phyloP scores from a whole-genome alignment of 2,888 invertebrate genomes.

The Volucella bombylans region DNA sequence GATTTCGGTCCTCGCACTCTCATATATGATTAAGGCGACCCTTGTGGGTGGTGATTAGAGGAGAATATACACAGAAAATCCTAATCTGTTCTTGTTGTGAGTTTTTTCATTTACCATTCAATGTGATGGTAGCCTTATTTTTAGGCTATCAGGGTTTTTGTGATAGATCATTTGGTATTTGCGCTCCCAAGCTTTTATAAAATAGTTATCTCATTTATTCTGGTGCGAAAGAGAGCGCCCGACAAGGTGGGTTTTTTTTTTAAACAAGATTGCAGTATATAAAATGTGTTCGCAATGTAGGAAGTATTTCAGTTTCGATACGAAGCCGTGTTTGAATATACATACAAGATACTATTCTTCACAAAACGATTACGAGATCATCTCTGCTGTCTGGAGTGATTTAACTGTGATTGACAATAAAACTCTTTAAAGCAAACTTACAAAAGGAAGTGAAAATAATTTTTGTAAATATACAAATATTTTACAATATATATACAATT shows the following conservation, averaged over 20 bases:
- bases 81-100: constrained; percentile 10
- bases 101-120: constrained; percentile 1
- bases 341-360: constrained; percentile 27
- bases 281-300: constrained; percentile 56
- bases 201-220: constrained; percentile 53
- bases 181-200: background rate
- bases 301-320: constrained; percentile 63
- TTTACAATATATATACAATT: background rate
- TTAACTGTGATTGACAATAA: no score
- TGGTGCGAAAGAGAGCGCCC: constrained; percentile 43
- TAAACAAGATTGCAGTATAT: constrained; percentile 49
- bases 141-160: constrained; percentile 50
- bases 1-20: background rate
- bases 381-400: background rate
- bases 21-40: constrained; percentile 31
- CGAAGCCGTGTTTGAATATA: constrained; percentile 60
- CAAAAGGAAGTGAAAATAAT: background rate
- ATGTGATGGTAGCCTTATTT: constrained; percentile 42
- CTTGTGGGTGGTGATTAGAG: constrained; percentile 59
- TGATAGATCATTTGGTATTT: constrained; percentile 26
- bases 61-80: background rate
- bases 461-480: no score
- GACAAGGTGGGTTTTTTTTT: constrained; percentile 34
- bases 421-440: no score
- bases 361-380: background rate